Base-by-base conservation (phyloP, 1,140 invertebrate species). In the Brachionus paranguensis region DNA sequence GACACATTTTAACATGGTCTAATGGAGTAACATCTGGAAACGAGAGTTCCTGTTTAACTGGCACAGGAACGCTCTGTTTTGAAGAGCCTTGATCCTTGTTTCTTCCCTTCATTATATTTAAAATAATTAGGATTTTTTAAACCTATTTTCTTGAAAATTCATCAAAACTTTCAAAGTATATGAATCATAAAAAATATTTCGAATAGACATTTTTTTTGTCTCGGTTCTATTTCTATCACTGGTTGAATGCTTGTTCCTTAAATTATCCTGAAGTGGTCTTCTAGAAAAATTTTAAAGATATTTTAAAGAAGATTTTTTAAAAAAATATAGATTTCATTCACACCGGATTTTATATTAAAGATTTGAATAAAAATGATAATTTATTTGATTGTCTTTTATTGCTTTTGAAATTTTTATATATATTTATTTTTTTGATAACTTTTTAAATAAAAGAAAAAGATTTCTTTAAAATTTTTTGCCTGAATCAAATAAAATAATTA, bases 21-120 rank as follows among this genome's bases (percentile, higher is more conserved):
- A 90, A 86, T 17, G 89, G 86, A 37, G 87, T 86, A 17, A 91
- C 86, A 33, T 90, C 87, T 24, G 89, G 89, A 64, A 90, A 89
- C 76, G 87, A 86, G 6, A 91, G 72, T 50, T 76, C 43, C 27
- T 76, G 72, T 47, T 50, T 47, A 5, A 47, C 17, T 20, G 29
- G 33, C 5, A n/a, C 72, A 45, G 72, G 24, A 50, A 45, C 27
- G 14, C 6, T 10, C 50, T 43, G 33, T 43, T 72, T 72, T 14
- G 33, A 37, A 5, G 68, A 47, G 10, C 17, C 27, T 50, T 76
- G 72, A 3, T 76, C 72, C 27, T 76, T 76, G 24, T 76, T 76
- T 50, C 50, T 76, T 47, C 72, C 72, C 43, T 76, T 76, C 72
- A 76, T 76, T 27, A 11, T 70, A 7, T 29, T 70, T 5, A 37